A percentile compares a stretch with the other conserved stretches of the same genome.
phyloP scores from a whole-genome alignment of 2,888 invertebrate species.

The Actias luna region DNA sequence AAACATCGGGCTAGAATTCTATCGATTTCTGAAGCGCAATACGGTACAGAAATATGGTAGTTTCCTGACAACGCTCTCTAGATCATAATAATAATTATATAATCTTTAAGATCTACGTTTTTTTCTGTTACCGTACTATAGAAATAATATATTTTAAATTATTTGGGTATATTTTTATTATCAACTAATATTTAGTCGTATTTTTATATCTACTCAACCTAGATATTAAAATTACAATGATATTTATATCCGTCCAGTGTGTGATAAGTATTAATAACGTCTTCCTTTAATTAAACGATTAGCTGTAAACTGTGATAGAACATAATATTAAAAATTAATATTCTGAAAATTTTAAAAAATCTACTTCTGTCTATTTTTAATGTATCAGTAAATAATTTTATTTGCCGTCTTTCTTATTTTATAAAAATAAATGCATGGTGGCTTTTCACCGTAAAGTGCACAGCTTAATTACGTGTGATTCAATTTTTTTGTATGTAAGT shows the following conservation, averaged over 20 bases:
- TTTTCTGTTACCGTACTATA: slow-evolving; percentile 27
- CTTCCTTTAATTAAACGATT: slow-evolving; percentile 51
- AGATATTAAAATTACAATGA: not conserved
- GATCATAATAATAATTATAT: slow-evolving; percentile 20
- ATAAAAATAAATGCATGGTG: slow-evolving; percentile 62
- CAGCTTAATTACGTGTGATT: slow-evolving; percentile 65
- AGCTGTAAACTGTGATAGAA: slow-evolving; percentile 61
- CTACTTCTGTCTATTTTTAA: slow-evolving; percentile 22
- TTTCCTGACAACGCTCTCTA: slow-evolving; percentile 27
- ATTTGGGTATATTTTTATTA: slow-evolving; percentile 29
- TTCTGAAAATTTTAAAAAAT: slow-evolving; percentile 20
- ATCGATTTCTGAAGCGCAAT: slow-evolving; percentile 82
- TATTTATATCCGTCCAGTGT: slow-evolving; percentile 52
- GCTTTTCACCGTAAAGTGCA: slow-evolving; percentile 70
- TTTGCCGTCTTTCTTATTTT: slow-evolving; percentile 38
- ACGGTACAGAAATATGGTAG: slow-evolving; percentile 90
- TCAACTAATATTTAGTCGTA: slow-evolving; percentile 14
- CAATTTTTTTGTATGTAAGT: slow-evolving; percentile 71
- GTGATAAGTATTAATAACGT: slow-evolving; percentile 44
- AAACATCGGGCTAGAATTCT: slow-evolving; percentile 85
- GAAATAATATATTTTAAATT: slow-evolving; percentile 21
- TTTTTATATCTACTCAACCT: not conserved
- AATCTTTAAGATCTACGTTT: slow-evolving; percentile 18
- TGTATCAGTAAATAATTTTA: slow-evolving; percentile 48
- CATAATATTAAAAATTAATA: slow-evolving; percentile 30